Percentiles rank a stretch among this genome's conserved stretches.
Conservation (phyloP, 2,113 vertebrate genomes). For the Poicephalus meyeri region DNA sequence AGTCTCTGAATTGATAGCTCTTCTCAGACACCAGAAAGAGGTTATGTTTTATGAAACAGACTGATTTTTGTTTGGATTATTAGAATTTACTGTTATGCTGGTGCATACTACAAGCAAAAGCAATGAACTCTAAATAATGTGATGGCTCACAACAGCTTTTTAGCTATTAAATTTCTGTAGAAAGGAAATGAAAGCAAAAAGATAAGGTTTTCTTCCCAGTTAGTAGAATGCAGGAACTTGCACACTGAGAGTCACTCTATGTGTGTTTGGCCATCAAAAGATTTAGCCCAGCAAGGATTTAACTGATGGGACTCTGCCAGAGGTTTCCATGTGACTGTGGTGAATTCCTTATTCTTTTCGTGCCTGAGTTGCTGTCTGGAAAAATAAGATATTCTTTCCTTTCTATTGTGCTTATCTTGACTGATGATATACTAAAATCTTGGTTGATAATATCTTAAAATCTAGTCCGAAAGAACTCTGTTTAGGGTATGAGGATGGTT, state of each 20-base stretch:
- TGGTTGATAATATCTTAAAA: neutral
- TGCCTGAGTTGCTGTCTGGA: neutral
- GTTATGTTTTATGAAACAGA: neutral
- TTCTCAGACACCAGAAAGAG: neutral
- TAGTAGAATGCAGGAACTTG: neutral
- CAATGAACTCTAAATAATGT: conserved; percentile 4
- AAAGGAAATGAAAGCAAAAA: neutral
- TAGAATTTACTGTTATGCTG: conserved; percentile 15
- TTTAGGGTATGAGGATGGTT: neutral
- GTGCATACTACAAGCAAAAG: conserved; percentile 24
- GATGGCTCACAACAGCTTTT: conserved; percentile 17
- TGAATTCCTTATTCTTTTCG: neutral
- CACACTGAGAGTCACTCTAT: neutral
- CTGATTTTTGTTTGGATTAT: conserved; percentile 24
- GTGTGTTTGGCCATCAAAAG: neutral
- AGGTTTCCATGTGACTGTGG: neutral
- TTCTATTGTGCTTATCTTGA: neutral
- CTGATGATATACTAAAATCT: neutral
- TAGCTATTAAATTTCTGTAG: conserved; percentile 13
- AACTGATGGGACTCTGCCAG: neutral
- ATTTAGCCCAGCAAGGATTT: neutral
- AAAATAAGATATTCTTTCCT: conserved; percentile 2
- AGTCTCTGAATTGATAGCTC: conserved; percentile 1
- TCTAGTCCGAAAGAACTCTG: neutral
- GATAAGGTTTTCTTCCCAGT: neutral